These are phyloP conservation scores for Cyphomyrus discorhynchus DNA, from an alignment of 2,113 vertebrate genomes.

Conservation along the genomic window DNA sequence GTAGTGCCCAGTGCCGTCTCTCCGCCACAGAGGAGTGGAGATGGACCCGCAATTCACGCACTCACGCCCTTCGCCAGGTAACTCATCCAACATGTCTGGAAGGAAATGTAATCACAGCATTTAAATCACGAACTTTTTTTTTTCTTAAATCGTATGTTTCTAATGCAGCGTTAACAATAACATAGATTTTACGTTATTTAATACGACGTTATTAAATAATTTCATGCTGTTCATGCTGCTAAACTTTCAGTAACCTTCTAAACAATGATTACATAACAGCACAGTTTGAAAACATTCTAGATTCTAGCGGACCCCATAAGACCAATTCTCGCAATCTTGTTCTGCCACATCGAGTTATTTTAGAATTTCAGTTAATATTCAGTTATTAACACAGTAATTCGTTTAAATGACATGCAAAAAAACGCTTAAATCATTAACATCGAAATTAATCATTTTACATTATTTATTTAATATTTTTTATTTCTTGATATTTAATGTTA, in stretches of 20 bases:
- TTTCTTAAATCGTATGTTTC: background rate
- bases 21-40: slow-evolving; percentile 91
- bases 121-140: background rate
- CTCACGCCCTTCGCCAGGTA: slow-evolving; percentile 77
- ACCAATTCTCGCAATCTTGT: background rate
- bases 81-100: slow-evolving; percentile 79
- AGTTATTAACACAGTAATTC: background rate
- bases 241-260: background rate
- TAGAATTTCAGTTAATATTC: background rate
- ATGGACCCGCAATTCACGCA: slow-evolving; percentile 96
- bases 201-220: background rate
- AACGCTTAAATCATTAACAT: background rate
- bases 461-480: background rate
- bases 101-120: background rate
- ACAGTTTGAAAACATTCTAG: background rate
- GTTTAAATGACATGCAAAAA: background rate
- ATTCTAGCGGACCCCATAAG: background rate
- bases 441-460: background rate
- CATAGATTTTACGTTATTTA: background rate
- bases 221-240: background rate
- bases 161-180: background rate
- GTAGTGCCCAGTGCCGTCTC: slow-evolving; percentile 93
- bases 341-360: background rate
- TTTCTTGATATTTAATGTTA: background rate
- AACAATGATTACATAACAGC: background rate